phyloP scores from a whole-genome alignment of 2,888 invertebrate genomes.

The Neoaliturus tenellus region DNA sequence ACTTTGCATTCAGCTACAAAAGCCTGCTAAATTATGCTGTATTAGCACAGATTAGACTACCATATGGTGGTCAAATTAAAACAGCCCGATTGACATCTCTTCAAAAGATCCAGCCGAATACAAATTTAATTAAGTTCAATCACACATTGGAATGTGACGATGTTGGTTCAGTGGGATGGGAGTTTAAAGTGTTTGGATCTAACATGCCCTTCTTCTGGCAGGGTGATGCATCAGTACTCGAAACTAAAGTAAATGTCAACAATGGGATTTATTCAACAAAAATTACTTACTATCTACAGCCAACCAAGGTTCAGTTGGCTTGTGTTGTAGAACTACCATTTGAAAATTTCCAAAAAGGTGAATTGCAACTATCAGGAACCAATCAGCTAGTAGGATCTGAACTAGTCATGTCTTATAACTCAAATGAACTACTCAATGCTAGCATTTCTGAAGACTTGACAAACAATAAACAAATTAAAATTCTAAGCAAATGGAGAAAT shows the following conservation, averaged over 20 bases:
- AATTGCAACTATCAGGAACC: not conserved
- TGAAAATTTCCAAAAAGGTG: not conserved
- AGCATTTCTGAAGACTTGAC: conserved; percentile 36
- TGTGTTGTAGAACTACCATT: conserved; percentile 29
- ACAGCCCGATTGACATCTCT: not conserved
- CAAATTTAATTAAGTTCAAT: conserved; percentile 2
- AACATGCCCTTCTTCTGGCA: conserved; percentile 11
- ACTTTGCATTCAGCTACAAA: conserved; percentile 27
- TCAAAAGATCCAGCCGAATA: conserved; percentile 1
- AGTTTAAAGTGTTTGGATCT: not conserved
- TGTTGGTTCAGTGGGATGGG: conserved; percentile 7
- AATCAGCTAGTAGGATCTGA: conserved; percentile 29
- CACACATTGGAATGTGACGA: conserved; percentile 10
- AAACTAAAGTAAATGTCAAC: conserved; percentile 12
- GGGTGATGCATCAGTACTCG: not conserved
- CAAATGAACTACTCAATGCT: conserved; percentile 14
- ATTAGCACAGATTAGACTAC: conserved; percentile 8
- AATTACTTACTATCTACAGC: not conserved
- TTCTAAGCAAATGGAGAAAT: conserved; percentile 40
- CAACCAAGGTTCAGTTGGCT: conserved; percentile 7
- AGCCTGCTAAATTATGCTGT: conserved; percentile 37
- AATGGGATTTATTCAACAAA: not conserved
- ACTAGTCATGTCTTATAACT: conserved; percentile 14
- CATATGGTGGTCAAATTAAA: not conserved
- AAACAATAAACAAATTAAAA: not conserved